These are phyloP conservation scores for Melikaiella ostensackeni DNA, from an alignment of 2,888 invertebrate genomes.

Conservation along the genomic window DNA sequence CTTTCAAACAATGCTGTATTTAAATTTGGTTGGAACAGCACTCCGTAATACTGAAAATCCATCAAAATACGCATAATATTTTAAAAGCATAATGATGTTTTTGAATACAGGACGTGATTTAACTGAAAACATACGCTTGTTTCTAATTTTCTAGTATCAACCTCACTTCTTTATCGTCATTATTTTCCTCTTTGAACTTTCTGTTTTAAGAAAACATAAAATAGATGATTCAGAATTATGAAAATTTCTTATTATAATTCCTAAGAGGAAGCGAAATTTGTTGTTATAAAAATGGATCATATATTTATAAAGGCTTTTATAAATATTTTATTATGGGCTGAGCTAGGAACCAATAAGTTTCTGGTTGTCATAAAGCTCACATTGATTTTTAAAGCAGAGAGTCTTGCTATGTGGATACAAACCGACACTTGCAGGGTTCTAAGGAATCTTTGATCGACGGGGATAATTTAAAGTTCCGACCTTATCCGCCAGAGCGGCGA, in stretches of 20 bases:
- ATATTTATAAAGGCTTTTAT: background rate
- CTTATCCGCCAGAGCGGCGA: conserved; percentile 71
- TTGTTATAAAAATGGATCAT: background rate
- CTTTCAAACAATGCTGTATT: no score
- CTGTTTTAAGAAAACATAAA: background rate
- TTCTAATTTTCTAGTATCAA: background rate
- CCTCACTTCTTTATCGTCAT: no score
- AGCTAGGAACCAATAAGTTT: background rate
- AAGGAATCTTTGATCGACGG: conserved; percentile 41
- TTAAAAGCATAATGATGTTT: background rate
- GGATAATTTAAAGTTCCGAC: conserved; percentile 68
- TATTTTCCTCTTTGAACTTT: background rate
- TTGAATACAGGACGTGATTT: background rate
- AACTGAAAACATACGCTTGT: conserved; percentile 1
- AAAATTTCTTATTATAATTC: background rate
- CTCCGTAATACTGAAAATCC: no score
- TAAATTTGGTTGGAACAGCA: no score
- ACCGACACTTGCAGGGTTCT: conserved; percentile 14
- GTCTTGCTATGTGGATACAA: background rate
- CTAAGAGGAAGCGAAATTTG: background rate
- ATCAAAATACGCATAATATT: background rate
- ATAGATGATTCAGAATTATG: background rate
- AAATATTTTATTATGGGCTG: background rate
- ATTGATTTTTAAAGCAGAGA: background rate
- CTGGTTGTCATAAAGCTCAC: background rate